phyloP scores from a whole-genome alignment of 1,140 invertebrate genomes.

The Mercenaria mercenaria region DNA sequence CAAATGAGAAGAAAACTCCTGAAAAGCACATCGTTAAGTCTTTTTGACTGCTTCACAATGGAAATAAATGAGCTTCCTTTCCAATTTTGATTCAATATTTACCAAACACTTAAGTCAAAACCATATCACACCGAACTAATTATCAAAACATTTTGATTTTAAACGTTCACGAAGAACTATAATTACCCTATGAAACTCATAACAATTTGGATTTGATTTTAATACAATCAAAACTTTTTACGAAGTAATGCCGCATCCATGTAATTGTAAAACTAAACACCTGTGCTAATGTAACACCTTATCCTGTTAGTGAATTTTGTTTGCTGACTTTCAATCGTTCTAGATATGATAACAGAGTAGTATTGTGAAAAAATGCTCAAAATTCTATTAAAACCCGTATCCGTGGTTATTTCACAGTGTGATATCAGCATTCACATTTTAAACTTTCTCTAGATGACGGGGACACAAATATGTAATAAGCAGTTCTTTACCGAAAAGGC shows the following conservation, averaged over 20 bases:
- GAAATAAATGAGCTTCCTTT: slow-evolving; percentile 45
- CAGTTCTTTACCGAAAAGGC: slow-evolving; percentile 11
- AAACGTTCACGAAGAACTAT: not conserved
- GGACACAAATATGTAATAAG: slow-evolving; percentile 27
- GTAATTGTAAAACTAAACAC: slow-evolving; percentile 18
- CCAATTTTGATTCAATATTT: slow-evolving; percentile 58
- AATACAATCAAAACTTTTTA: slow-evolving; percentile 33
- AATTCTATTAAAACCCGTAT: slow-evolving; percentile 13
- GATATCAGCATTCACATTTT: slow-evolving; percentile 24
- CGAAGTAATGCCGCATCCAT: slow-evolving; percentile 4
- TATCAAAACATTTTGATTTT: slow-evolving; percentile 64
- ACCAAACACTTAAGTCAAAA: slow-evolving; percentile 62
- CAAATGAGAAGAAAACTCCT: not conserved
- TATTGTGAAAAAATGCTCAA: slow-evolving; percentile 46
- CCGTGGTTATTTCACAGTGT: slow-evolving; percentile 18
- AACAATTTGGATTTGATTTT: slow-evolving; percentile 3
- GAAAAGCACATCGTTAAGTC: slow-evolving; percentile 50
- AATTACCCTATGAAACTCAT: slow-evolving; percentile 38
- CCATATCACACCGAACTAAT: slow-evolving; percentile 38
- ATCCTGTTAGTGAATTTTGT: slow-evolving; percentile 11
- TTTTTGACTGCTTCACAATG: slow-evolving; percentile 16
- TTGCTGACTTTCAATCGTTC: slow-evolving; percentile 28
- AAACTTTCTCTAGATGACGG: slow-evolving; percentile 32
- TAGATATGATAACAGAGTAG: slow-evolving; percentile 37
- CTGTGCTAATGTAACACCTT: slow-evolving; percentile 23